phyloP scores from a whole-genome alignment of 2,797 vertebrate species.

The Petrocephalus sullivani region DNA sequence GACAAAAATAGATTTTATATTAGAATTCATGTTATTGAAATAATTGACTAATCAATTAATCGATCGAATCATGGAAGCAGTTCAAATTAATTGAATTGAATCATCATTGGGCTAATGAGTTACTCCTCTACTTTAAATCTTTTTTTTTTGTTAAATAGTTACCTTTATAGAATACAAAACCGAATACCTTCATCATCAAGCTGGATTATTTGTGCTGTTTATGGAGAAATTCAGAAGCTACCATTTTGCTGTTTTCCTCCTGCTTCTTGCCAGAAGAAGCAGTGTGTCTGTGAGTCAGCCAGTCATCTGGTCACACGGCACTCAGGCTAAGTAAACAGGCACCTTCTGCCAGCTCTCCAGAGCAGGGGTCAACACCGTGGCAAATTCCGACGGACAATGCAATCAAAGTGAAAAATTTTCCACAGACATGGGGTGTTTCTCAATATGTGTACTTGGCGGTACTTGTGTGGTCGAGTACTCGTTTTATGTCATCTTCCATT shows the following conservation, averaged over 20 bases:
- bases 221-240: neutral
- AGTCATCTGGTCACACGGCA: neutral
- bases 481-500: no score
- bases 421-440: no score
- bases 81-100: neutral
- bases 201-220: neutral
- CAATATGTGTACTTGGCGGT: no score
- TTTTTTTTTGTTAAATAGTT: neutral
- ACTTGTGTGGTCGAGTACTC: no score
- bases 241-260: neutral
- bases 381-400: neutral
- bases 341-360: neutral
- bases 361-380: neutral
- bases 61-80: neutral
- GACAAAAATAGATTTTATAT: neutral
- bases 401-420: neutral
- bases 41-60: neutral
- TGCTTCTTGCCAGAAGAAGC: neutral
- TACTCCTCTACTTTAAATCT: neutral
- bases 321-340: neutral
- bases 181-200: neutral
- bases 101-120: neutral
- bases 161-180: neutral
- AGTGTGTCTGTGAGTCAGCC: neutral
- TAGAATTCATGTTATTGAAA: neutral